Percentiles rank a stretch among this genome's conserved stretches.
phyloP scores from a whole-genome alignment of 2,797 vertebrate species.

The Remorina albescens region DNA sequence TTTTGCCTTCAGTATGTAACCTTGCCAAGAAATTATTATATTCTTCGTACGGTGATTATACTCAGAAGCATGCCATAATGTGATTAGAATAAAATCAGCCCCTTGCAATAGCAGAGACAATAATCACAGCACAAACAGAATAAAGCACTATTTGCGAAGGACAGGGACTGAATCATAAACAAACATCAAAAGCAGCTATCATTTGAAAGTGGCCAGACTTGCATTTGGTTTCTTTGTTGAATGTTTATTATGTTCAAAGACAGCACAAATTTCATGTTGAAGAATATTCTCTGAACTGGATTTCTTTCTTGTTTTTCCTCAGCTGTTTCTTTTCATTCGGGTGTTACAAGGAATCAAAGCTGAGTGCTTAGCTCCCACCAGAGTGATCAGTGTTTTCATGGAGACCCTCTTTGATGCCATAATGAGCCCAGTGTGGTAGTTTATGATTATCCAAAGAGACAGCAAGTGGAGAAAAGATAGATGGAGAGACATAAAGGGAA shows the following conservation, averaged over 20 bases:
- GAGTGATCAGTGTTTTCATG: slow-evolving; percentile 65
- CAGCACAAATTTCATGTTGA: slow-evolving; percentile 17
- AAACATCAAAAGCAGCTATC: background rate
- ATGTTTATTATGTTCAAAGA: slow-evolving; percentile 46
- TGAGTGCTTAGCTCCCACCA: slow-evolving; percentile 53
- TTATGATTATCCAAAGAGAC: slow-evolving; percentile 70
- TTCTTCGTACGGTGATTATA: background rate
- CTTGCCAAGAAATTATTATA: background rate
- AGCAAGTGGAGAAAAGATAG: slow-evolving; percentile 36
- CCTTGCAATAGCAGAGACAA: background rate
- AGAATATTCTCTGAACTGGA: slow-evolving; percentile 40
- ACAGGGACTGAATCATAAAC: slow-evolving; percentile 10
- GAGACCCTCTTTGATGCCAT: slow-evolving; percentile 72
- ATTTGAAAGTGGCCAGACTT: slow-evolving; percentile 8
- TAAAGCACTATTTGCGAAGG: slow-evolving; percentile 4
- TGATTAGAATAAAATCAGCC: background rate
- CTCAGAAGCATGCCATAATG: background rate
- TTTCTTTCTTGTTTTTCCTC: slow-evolving; percentile 52
- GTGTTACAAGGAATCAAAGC: slow-evolving; percentile 63
- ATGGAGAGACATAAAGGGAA: slow-evolving; percentile 48
- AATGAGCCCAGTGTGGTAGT: slow-evolving; percentile 70
- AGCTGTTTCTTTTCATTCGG: slow-evolving; percentile 57
- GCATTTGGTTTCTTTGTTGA: slow-evolving; percentile 1
- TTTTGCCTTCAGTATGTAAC: background rate
- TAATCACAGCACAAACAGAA: slow-evolving; percentile 13